Conservation (phyloP, 2,113 vertebrate species). For the Bothrops jararaca region DNA sequence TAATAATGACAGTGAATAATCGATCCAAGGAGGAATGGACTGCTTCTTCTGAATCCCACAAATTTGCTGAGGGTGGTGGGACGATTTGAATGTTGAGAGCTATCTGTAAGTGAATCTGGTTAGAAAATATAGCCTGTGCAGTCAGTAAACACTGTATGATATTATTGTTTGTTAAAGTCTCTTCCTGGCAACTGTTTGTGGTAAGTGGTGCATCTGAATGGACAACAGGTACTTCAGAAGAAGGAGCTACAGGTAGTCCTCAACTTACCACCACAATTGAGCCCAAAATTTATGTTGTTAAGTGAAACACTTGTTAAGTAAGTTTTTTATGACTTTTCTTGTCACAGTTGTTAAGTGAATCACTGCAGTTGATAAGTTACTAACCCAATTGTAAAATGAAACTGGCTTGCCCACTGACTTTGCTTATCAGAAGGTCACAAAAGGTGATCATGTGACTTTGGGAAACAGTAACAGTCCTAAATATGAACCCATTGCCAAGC, state of each 20-base stretch:
- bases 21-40: not conserved
- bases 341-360: not conserved
- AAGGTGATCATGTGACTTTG: not conserved
- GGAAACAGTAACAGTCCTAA: not conserved
- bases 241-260: not conserved
- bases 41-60: not conserved
- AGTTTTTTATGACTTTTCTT: not conserved
- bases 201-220: not conserved
- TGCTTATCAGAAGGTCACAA: not conserved
- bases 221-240: not conserved
- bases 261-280: not conserved
- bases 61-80: not conserved
- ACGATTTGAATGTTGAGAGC: not conserved
- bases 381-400: not conserved
- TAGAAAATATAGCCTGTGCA: not conserved
- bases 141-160: not conserved
- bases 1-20: not conserved
- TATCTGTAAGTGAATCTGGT: not conserved
- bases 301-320: not conserved
- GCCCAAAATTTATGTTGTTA: not conserved
- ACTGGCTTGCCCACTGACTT: not conserved
- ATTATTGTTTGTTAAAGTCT: not conserved
- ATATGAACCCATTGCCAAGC: not conserved
- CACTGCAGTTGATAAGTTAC: not conserved
- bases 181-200: not conserved